Evolutionary conservation across 2,888 invertebrate genomes (phyloP).

Genomic region (Limnephilus auricula): DNA sequence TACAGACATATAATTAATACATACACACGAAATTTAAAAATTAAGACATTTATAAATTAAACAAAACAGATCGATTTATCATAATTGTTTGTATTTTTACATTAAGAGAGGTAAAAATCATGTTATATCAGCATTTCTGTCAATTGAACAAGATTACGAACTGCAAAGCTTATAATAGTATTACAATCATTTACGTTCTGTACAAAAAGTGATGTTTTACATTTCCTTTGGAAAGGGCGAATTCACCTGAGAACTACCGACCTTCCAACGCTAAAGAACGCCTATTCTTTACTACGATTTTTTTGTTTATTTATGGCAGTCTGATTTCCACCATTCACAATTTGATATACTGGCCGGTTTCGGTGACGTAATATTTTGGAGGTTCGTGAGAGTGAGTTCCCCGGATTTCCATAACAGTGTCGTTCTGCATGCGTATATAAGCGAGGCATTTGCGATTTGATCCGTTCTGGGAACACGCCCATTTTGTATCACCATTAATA

Average conservation of each 20-base stretch:
- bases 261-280: not conserved
- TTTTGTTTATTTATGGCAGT: not conserved
- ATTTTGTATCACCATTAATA: not conserved
- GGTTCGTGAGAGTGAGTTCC: not conserved
- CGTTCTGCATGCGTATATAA: not conserved
- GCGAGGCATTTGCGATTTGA: not conserved
- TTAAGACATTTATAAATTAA: not conserved
- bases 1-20: no score
- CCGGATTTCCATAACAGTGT: not conserved
- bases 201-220: no score
- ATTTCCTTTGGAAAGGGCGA: no score
- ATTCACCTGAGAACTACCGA: no score
- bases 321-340: not conserved
- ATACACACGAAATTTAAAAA: not conserved
- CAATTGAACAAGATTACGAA: not conserved
- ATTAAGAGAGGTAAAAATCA: not conserved
- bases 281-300: not conserved
- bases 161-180: not conserved
- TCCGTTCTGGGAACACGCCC: conserved; percentile 7
- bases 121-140: not conserved
- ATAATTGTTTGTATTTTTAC: not conserved
- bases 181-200: no score
- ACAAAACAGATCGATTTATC: not conserved
- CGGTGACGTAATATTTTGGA: not conserved
- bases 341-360: not conserved